phyloP scores from a whole-genome alignment of 2,113 vertebrate species.

The Ophiodon elongatus region DNA sequence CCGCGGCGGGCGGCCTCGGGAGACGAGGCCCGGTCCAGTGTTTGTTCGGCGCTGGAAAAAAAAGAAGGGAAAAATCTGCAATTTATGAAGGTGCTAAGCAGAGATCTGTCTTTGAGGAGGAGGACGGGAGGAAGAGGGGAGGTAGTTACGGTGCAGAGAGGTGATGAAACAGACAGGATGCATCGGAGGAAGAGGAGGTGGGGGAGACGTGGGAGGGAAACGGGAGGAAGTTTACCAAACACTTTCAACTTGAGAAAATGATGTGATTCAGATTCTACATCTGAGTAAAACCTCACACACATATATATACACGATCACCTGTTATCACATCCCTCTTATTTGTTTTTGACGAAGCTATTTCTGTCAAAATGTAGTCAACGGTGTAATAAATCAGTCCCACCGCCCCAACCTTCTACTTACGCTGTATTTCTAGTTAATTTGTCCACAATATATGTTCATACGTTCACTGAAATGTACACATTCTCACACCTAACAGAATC shows the following conservation, averaged over 20 bases:
- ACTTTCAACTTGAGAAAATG: background rate
- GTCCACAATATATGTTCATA: too few species aligned
- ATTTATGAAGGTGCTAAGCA: conserved; percentile 78
- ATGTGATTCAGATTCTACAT: background rate
- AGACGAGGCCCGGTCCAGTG: conserved; percentile 32
- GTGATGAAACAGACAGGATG: conserved; percentile 37
- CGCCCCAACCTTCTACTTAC: too few species aligned
- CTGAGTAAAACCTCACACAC: background rate
- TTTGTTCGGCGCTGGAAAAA: conserved; percentile 60
- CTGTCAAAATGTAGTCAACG: too few species aligned
- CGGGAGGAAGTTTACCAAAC: background rate
- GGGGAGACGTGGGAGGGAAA: background rate
- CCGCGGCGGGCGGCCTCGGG: conserved; percentile 28
- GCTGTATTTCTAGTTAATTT: too few species aligned
- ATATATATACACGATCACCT: background rate
- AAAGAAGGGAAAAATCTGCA: conserved; percentile 63
- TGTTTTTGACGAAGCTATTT: too few species aligned
- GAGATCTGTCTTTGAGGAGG: conserved; percentile 74
- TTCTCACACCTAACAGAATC: too few species aligned
- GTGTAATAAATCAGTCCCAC: too few species aligned
- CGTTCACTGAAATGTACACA: too few species aligned
- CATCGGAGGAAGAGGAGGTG: conserved; percentile 10
- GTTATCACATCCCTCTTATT: background rate
- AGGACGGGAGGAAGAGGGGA: conserved; percentile 14
- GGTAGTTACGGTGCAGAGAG: background rate